Base-by-base conservation (phyloP, 2,888 invertebrate species). In the Acanthosoma haemorrhoidale region DNA sequence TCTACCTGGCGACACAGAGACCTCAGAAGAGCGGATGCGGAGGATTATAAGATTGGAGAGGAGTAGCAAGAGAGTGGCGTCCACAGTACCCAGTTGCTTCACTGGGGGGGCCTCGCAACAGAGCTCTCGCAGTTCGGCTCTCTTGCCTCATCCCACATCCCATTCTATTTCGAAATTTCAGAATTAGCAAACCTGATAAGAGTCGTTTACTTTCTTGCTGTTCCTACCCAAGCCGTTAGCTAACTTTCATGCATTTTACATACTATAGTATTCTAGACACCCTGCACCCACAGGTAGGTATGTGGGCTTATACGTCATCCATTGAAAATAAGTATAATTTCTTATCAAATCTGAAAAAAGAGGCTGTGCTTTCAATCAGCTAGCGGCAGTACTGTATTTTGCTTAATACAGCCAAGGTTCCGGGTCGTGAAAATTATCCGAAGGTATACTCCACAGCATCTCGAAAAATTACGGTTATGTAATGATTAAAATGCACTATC, bases 81-180 rank as follows among this genome's bases (percentile, higher is more conserved):
- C 18, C 21, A 32, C 8, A 8, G 18, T 4, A 21, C 6, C 15
- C 41, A 32, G 66, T 43, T 51, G 51, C 43, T 43, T 25, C 43
- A 51, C 2, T 16, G 11, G 13, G 5, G 21, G 13, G 13, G n/a
- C 18, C 43, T 51, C 25, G 43, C 43, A 57, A 29, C 32, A 66
- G 32, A 64, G 57, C 36, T 66, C 21, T n/a, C 21, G 11, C 25
- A 25, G 25, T 29, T 31, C 11, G 15, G 25, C 15, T 39, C 36
- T 9, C 43, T 39, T 36, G 39, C 64, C 51, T 57, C 31, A 58
- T 51, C 34, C 36, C 57, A 16, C 2, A 18, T 32, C 32, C 51
- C 32, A 38, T 39, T 34, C 25, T 63, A 16, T 63, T 36, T 63
- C 60, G 60, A 60, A 63, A 63, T 32, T 36, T 16, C 11, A 18